Evolutionary conservation across 2,888 invertebrate species (phyloP).

Genomic region (Drosophila ustulata): DNA sequence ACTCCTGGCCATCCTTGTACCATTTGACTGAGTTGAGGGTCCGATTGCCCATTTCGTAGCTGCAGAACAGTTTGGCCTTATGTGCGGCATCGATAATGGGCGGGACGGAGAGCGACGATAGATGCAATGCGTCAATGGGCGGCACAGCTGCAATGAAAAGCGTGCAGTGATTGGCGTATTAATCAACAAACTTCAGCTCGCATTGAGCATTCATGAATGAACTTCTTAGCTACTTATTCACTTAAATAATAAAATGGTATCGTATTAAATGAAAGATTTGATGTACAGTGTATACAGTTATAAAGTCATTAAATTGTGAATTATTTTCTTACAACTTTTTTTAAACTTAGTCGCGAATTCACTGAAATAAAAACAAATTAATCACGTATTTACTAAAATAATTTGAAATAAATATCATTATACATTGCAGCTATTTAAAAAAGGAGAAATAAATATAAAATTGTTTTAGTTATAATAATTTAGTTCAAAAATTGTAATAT

Average conservation of each 20-base stretch:
- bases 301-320: too few species aligned
- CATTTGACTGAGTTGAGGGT: constrained; percentile 85
- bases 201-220: not conserved
- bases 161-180: constrained; percentile 34
- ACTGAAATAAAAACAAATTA: not conserved
- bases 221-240: not conserved
- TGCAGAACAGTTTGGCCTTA: constrained; percentile 84
- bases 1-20: constrained; percentile 85
- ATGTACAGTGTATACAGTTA: too few species aligned
- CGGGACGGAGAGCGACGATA: constrained; percentile 84
- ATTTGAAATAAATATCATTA: too few species aligned
- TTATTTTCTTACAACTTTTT: too few species aligned
- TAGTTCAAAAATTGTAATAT: too few species aligned
- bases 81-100: constrained; percentile 85
- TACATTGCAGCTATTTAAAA: too few species aligned
- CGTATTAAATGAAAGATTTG: too few species aligned
- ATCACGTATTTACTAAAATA: too few species aligned
- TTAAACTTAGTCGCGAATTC: too few species aligned
- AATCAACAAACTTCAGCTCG: constrained; percentile 28
- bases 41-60: constrained; percentile 85
- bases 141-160: constrained; percentile 68
- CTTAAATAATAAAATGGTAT: too few species aligned
- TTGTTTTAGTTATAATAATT: not conserved
- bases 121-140: constrained; percentile 79
- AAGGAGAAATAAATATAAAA: too few species aligned